Evolutionary conservation across 2,888 invertebrate genomes (phyloP), one percentile per base, ranked within the genome.

Genomic region (Celastrina argiolus): DNA sequence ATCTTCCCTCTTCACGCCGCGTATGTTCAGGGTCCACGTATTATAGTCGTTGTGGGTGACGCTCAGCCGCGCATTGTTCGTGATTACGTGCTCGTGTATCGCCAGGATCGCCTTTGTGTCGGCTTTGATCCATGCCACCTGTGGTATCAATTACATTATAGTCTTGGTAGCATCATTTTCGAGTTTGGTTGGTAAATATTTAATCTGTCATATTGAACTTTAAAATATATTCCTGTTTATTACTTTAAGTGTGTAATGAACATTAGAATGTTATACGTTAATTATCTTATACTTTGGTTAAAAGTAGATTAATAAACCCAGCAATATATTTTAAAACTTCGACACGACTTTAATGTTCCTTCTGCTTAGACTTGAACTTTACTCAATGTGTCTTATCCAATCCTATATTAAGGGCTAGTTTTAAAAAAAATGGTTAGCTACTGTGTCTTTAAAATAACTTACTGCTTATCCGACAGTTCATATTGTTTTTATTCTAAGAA

Each of bases 101-200:
- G 97, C 97, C 83, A 97, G 93, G 84, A 97, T 96, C 75, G 97
- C 97, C 91, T 97, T 97, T 74, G 97, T 97, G 91, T 97, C 97
- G 73, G 97, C 97, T 90, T 97, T 97, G 90, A 97, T 97, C 97
- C 97, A 97, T 76, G 97, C 97, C 81, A 97, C 97, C 97, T 97
- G 92, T 81, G 65, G 69, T 64, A 65, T 28, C 28, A 58, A 59
- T 59, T 65, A 65, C 41, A 41, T 31, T 64, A 51, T 51, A 58
- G 22, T 22, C 51, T 41, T 14, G 16, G 36, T 10, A 10, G 8
- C 36, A 36, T 36, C 8, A 36, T 3, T 51, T 22, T 51, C 14
- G 1, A 2, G 10, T 56, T 56, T 61, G 61, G 18, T 36, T 36
- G 39, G 12, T 51, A 26, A 51, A 51, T 51, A 5, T 4, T 7